These are phyloP conservation scores for Cepphus grylle DNA, from an alignment of 2,113 vertebrate species.

Conservation along the genomic window DNA sequence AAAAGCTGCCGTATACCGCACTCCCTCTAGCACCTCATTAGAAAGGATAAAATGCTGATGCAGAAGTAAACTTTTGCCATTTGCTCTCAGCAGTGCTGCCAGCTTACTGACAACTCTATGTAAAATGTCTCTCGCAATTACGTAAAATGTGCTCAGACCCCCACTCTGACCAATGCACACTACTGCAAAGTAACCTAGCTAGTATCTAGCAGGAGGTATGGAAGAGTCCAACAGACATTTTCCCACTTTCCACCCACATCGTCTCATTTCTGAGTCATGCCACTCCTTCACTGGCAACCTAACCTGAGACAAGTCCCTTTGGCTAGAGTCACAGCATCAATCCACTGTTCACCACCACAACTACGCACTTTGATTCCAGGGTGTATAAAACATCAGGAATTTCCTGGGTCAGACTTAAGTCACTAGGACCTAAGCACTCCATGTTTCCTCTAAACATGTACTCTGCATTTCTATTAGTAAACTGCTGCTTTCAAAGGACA, in stretches of 20 bases:
- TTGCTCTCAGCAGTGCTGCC: neutral
- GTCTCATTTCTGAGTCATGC: neutral
- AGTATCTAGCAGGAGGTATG: neutral
- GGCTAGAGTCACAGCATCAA: neutral
- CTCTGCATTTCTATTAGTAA: neutral
- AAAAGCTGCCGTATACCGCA: neutral
- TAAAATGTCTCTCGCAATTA: neutral
- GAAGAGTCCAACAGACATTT: neutral
- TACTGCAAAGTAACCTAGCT: neutral
- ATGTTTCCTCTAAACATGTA: neutral
- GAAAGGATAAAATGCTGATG: neutral
- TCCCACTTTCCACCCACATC: neutral
- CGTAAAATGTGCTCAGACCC: neutral
- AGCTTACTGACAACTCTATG: neutral
- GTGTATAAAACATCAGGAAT: neutral
- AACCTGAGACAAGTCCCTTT: neutral
- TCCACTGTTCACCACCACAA: neutral
- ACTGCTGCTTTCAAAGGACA: neutral
- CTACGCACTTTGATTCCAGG: neutral
- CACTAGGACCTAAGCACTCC: neutral
- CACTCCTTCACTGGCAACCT: neutral
- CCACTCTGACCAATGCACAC: neutral
- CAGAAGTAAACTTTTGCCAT: neutral
- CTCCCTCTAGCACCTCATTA: neutral
- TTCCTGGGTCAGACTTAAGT: neutral